Evolutionary conservation across 2,888 invertebrate genomes (phyloP).

Genomic region (Brassicogethes aeneus): DNA sequence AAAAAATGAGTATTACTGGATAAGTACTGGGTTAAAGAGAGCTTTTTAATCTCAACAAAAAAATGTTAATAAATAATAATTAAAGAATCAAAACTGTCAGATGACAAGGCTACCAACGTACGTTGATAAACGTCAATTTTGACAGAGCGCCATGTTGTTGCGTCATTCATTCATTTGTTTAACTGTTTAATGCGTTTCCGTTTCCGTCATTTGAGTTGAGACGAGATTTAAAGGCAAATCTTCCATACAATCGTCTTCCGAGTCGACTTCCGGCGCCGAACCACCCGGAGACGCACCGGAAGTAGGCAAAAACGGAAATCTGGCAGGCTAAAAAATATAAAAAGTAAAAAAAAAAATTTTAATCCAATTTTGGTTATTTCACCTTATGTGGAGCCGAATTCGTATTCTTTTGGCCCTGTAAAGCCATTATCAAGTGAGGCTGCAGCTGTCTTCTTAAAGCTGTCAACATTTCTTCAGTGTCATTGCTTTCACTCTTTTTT

Average conservation of each 20-base stretch:
- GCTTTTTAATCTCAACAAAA: slow-evolving; percentile 13
- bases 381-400: neutral
- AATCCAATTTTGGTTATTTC: too few relatives aligned
- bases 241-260: slow-evolving; percentile 42
- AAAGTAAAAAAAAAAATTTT: neutral
- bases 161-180: too few relatives aligned
- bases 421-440: slow-evolving; percentile 59
- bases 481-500: slow-evolving; percentile 30
- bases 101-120: neutral
- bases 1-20: slow-evolving; percentile 23
- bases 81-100: slow-evolving; percentile 1
- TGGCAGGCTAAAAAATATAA: slow-evolving; percentile 23
- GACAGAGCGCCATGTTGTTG: too few relatives aligned
- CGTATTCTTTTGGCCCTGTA: slow-evolving; percentile 46
- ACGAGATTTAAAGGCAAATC: slow-evolving; percentile 64
- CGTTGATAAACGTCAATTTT: too few relatives aligned
- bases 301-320: slow-evolving; percentile 38
- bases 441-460: slow-evolving; percentile 62
- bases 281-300: slow-evolving; percentile 29
- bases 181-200: slow-evolving; percentile 42
- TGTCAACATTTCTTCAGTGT: slow-evolving; percentile 56
- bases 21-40: slow-evolving; percentile 25
- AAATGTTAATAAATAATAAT: slow-evolving; percentile 6
- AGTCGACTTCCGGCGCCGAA: slow-evolving; percentile 34
- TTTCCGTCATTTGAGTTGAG: slow-evolving; percentile 57